Percentiles rank a stretch among this genome's conserved stretches.
phyloP scores from a whole-genome alignment of 2,888 invertebrate genomes.

The Unio delphinus region DNA sequence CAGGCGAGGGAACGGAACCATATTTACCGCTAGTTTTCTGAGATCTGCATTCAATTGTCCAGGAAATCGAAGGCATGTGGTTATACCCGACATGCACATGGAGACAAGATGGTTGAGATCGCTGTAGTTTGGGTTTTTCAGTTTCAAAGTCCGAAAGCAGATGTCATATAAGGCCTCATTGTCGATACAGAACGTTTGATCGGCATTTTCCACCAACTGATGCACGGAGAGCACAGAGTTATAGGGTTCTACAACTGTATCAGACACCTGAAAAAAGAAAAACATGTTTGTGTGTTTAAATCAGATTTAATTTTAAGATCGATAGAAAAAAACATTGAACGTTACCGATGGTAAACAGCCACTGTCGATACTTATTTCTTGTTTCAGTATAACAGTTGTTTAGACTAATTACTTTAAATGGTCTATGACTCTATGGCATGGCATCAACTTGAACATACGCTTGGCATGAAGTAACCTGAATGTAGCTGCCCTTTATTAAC shows the following conservation, averaged over 20 bases:
- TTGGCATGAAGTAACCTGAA: too few relatives aligned
- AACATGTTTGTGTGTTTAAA: too few relatives aligned
- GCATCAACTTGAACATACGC: too few relatives aligned
- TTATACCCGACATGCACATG: slow-evolving; percentile 74
- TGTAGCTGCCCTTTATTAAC: too few relatives aligned
- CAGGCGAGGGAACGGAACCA: too few relatives aligned
- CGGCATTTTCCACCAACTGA: slow-evolving; percentile 85
- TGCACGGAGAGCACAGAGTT: slow-evolving; percentile 84
- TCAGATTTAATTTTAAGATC: too few relatives aligned
- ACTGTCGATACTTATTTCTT: too few relatives aligned
- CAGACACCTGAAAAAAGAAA: slow-evolving; percentile 77
- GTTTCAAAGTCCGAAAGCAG: slow-evolving; percentile 89
- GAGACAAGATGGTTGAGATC: slow-evolving; percentile 86
- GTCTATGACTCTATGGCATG: too few relatives aligned
- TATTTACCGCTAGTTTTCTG: slow-evolving; percentile 34
- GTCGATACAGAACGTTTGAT: slow-evolving; percentile 90
- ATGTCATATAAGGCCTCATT: slow-evolving; percentile 92
- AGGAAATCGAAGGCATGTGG: slow-evolving; percentile 78
- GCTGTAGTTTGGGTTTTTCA: slow-evolving; percentile 86
- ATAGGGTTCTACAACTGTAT: slow-evolving; percentile 81
- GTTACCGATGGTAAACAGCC: too few relatives aligned
- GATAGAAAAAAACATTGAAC: too few relatives aligned
- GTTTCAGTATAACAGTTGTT: too few relatives aligned
- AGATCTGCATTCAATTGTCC: slow-evolving; percentile 45
- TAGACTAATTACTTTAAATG: too few relatives aligned